These are phyloP conservation scores for Alosa alosa DNA, from an alignment of 2,113 vertebrate species.

Conservation along the genomic window DNA sequence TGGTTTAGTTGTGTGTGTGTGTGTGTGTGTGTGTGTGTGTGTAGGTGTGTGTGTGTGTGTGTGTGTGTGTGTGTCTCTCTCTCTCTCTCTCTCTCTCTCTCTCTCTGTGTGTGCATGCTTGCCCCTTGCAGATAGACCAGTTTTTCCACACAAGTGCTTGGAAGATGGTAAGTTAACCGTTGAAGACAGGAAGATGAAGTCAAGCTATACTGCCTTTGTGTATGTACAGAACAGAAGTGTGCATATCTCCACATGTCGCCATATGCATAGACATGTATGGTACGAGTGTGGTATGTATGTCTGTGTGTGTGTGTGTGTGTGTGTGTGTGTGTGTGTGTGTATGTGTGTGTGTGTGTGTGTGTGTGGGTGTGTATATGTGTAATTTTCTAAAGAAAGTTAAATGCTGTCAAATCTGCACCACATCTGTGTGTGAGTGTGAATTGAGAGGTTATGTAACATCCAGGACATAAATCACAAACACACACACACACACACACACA, in stretches of 20 bases:
- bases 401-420: neutral
- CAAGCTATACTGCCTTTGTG: constrained; percentile 22
- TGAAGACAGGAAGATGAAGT: constrained; percentile 29
- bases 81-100: no score
- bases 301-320: neutral
- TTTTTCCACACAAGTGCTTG: constrained; percentile 9
- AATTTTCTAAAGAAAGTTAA: neutral
- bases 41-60: constrained; percentile 12
- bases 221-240: constrained; percentile 34
- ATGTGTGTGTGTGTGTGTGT: constrained; percentile 3
- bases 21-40: constrained; percentile 15
- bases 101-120: neutral
- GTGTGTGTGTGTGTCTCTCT: neutral
- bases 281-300: neutral
- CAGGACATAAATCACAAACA: neutral
- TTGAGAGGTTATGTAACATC: constrained; percentile 23
- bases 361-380: neutral
- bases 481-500: constrained; percentile 14
- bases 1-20: neutral
- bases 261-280: neutral
- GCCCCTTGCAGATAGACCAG: no score
- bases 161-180: constrained; percentile 17
- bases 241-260: neutral
- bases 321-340: no score
- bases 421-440: neutral